Conservation (phyloP, 2,797 vertebrate species). For the Cynopterus sphinx region DNA sequence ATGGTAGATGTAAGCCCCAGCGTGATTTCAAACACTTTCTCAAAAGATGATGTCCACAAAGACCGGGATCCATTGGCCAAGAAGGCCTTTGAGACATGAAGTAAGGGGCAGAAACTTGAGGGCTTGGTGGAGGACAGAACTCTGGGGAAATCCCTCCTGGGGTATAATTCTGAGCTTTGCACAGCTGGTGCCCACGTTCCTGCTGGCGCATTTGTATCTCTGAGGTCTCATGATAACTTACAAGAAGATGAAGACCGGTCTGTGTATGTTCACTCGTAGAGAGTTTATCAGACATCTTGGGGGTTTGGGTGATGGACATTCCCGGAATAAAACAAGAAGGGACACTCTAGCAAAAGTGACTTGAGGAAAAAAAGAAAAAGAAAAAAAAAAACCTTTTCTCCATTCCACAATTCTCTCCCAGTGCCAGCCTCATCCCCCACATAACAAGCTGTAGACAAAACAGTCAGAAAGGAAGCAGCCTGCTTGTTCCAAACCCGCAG, state of each 20-base stretch:
- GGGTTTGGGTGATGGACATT: background rate
- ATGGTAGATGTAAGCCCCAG: background rate
- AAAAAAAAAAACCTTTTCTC: background rate
- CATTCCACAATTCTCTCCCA: background rate
- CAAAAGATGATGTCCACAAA: background rate
- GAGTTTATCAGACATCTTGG: background rate
- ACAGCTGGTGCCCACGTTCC: background rate
- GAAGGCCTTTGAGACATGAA: background rate
- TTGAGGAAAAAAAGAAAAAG: background rate
- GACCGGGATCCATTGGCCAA: background rate
- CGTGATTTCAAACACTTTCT: background rate
- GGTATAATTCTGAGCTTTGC: background rate
- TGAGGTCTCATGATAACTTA: background rate
- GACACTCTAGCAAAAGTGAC: background rate
- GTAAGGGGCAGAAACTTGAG: accelerated
- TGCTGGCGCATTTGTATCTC: background rate
- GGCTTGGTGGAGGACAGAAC: background rate
- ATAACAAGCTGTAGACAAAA: background rate
- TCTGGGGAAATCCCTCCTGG: background rate
- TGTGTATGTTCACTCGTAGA: background rate
- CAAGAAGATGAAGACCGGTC: background rate
- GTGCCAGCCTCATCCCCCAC: background rate
- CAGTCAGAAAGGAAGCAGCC: background rate
- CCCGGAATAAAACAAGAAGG: background rate
- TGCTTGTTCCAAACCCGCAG: accelerated